phyloP scores from a whole-genome alignment of 1,140 invertebrate species.

The Piezodorus guildinii region DNA sequence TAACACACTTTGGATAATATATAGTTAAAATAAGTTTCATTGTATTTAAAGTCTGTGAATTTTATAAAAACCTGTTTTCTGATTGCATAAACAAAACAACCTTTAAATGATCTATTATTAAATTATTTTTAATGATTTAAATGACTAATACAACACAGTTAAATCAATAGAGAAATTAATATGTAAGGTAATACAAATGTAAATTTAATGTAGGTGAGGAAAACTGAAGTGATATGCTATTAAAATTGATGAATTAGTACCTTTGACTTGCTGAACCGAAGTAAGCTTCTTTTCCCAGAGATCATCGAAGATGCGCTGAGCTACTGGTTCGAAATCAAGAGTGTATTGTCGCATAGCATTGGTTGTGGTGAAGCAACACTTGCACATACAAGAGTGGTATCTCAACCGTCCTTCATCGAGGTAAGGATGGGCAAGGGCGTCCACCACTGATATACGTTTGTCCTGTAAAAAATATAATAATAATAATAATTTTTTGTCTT shows the following conservation, averaged over 20 bases:
- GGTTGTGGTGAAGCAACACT: conserved; percentile 79
- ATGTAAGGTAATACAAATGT: too few species aligned
- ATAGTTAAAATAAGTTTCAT: neutral
- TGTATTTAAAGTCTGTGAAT: neutral
- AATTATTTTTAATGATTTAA: too few species aligned
- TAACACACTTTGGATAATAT: neutral
- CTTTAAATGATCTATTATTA: too few species aligned
- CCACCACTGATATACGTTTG: conserved; percentile 85
- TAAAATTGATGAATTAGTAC: conserved; percentile 38
- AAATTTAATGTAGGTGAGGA: too few species aligned
- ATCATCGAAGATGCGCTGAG: conserved; percentile 81
- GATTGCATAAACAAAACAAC: too few species aligned
- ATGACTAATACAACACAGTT: too few species aligned
- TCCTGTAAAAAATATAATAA: conserved; percentile 45
- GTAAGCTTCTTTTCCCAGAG: conserved; percentile 87
- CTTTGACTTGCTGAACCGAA: conserved; percentile 87
- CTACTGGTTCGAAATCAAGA: conserved; percentile 83
- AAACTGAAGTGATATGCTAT: too few species aligned
- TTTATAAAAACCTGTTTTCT: too few species aligned
- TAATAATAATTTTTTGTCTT: neutral
- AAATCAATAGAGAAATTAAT: too few species aligned
- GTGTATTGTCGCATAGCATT: conserved; percentile 75
- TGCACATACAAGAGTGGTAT: conserved; percentile 99
- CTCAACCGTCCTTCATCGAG: conserved; percentile 92
- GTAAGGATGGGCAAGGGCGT: conserved; percentile 92